Evolutionary conservation across 2,113 vertebrate species (phyloP), one percentile per base, ranked within the genome.

Genomic region (Phalacrocorax aristotelis): DNA sequence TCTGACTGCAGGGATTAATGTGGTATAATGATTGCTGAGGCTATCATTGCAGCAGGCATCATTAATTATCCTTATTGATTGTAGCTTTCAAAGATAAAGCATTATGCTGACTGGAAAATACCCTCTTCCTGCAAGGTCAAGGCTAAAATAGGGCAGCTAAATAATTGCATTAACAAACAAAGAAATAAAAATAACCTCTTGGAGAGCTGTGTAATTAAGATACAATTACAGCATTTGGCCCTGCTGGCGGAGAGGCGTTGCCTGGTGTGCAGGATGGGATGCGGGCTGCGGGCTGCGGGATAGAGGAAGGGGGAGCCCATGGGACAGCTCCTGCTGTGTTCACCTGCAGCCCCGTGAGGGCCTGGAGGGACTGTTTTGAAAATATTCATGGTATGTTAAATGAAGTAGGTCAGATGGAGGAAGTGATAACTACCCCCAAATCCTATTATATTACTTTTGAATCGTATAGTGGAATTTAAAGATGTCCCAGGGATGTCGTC

Each of bases 41-140:
- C 99, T 99, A 99, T 99, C 99, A 99, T 99, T 99, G 99, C 99
- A 98, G 98, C 99, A 98, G 99, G 99, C 99, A 99, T 99, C 99
- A 99, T 99, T 99, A 99, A 99, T 99, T 99, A 99, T 99, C 99
- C 98, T 99, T 99, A 99, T 99, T 99, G 99, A 99, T 99, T 99
- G 99, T 98, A 99, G 99, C 99, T 99, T 99, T 99, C 99, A 99
- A 98, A 99, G 99, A 99, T 99, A 99, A 99, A 99, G 99, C 99
- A 98, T 99, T 99, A 98, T 99, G 99, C 99, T 99, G 99, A 99
- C 99, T 99, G 99, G 98, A 99, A 99, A 99, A 99, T 99, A 99
- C 99, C 99, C 98, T 98, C 98, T 98, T 98, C 98, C 97, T 98
- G 95, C 99, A 99, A 99, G 99, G 99, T 99, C 99, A 99, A 99